Conservation (phyloP, 2,888 invertebrate species). For the Dicyrtoma fusca region DNA sequence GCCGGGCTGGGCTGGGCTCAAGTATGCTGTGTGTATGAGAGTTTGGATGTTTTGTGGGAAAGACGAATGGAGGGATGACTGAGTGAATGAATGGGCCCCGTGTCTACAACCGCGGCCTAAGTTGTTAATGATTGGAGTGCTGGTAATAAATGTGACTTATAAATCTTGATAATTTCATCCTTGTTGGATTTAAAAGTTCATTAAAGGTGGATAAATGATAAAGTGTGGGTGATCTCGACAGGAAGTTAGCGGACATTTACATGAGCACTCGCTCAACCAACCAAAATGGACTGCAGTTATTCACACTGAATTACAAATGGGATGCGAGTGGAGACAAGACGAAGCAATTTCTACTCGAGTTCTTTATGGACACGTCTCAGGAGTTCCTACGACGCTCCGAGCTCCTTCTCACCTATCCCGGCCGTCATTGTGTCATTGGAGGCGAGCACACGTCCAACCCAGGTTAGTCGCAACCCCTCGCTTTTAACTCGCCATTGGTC, state of each 20-base stretch:
- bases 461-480: no score
- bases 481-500: no score
- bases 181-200: constrained; percentile 43
- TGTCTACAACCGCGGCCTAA: not conserved
- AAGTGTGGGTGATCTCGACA: constrained; percentile 33
- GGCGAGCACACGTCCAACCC: constrained; percentile 42
- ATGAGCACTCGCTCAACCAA: constrained; percentile 46
- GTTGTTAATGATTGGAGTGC: not conserved
- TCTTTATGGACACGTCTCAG: constrained; percentile 42
- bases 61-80: no score
- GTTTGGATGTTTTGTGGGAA: not conserved
- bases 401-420: constrained; percentile 44
- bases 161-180: constrained; percentile 45
- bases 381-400: constrained; percentile 41
- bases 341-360: constrained; percentile 49
- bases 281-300: constrained; percentile 49
- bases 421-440: constrained; percentile 43
- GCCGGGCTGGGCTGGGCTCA: not conserved
- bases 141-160: constrained; percentile 38
- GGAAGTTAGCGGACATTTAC: constrained; percentile 51
- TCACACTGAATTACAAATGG: constrained; percentile 50
- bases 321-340: constrained; percentile 42
- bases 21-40: not conserved
- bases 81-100: no score
- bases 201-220: constrained; percentile 39